Evolutionary conservation across 2,797 vertebrate genomes (phyloP).

Genomic region (Rhyacichthys aspro): DNA sequence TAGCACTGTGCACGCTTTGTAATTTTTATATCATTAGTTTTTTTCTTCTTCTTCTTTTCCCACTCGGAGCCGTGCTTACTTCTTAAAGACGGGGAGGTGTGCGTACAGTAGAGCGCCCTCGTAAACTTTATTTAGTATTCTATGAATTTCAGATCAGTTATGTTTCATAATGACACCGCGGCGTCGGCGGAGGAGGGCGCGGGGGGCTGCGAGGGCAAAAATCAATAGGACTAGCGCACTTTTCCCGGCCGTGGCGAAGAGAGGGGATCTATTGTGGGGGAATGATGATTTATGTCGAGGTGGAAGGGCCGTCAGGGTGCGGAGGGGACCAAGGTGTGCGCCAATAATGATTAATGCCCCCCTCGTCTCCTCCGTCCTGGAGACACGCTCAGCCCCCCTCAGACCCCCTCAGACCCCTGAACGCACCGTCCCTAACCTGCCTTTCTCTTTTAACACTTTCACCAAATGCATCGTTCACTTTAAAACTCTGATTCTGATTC

Average conservation of each 20-base stretch:
- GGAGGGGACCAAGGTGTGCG: constrained; percentile 93
- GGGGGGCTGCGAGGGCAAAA: constrained; percentile 78
- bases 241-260: constrained; percentile 89
- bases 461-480: too few species aligned
- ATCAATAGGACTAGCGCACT: constrained; percentile 97
- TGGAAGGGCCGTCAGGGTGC: constrained; percentile 89
- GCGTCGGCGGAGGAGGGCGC: constrained; percentile 73
- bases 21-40: constrained; percentile 99
- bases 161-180: constrained; percentile 97
- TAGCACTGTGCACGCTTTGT: constrained; percentile 94
- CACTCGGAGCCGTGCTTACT: constrained; percentile 59
- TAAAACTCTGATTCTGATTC: too few species aligned
- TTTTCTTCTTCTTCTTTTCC: constrained; percentile 73
- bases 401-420: constrained; percentile 28
- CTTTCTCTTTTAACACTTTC: not conserved
- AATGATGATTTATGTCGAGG: constrained; percentile 99
- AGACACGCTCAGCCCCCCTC: constrained; percentile 60
- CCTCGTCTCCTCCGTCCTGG: constrained; percentile 77
- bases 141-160: constrained; percentile 99
- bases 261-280: constrained; percentile 85
- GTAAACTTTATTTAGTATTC: constrained; percentile 99
- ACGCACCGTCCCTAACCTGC: constrained; percentile 18
- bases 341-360: constrained; percentile 99
- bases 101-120: constrained; percentile 82
- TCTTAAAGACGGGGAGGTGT: constrained; percentile 62